Evolutionary conservation across 30 jellyfish, hydroid and myxozoan species (phyloP).

Genomic region (Aurelia aurita complex sp. Pacific): DNA sequence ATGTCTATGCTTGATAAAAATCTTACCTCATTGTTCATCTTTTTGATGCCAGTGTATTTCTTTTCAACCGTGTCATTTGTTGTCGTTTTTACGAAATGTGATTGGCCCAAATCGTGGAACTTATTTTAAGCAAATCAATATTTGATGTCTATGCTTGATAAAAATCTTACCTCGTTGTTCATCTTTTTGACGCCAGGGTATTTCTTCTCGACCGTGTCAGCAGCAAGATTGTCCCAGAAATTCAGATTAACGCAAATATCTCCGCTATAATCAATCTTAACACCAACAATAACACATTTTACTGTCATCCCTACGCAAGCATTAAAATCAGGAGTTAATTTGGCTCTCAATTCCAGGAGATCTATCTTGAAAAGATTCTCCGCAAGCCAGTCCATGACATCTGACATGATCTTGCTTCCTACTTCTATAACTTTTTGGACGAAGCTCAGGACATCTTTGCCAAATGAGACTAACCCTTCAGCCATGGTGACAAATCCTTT

Average conservation of each 20-base stretch:
- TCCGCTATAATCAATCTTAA: conserved; percentile 22
- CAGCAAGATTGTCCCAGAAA: conserved; percentile 43
- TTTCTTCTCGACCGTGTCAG: conserved; percentile 34
- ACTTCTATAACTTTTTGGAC: conserved; percentile 34
- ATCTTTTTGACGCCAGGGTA: conserved; percentile 61
- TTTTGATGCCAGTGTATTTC: too few relatives aligned
- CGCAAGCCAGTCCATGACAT: conserved; percentile 16
- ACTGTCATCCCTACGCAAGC: conserved; percentile 65
- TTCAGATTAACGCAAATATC: conserved; percentile 55
- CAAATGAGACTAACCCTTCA: conserved; percentile 18
- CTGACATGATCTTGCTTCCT: conserved; percentile 37
- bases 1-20: too few relatives aligned
- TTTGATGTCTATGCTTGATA: too few relatives aligned
- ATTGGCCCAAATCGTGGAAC: too few relatives aligned
- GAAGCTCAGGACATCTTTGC: conserved; percentile 31
- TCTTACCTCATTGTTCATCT: too few relatives aligned
- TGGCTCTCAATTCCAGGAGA: conserved; percentile 30
- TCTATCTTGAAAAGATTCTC: conserved; percentile 43
- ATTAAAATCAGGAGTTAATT: conserved; percentile 22
- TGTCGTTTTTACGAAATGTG: too few relatives aligned
- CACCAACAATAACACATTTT: conserved; percentile 45
- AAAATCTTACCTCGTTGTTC: conserved; percentile 15
- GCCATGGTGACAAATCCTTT: conserved; percentile 54
- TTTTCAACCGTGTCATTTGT: too few relatives aligned
- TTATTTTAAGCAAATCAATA: too few relatives aligned